Percentiles rank a stretch among this genome's conserved stretches.
These are phyloP conservation scores for Polypedilum pembai DNA, from an alignment of 1,140 invertebrate species.

Conservation along the genomic window DNA sequence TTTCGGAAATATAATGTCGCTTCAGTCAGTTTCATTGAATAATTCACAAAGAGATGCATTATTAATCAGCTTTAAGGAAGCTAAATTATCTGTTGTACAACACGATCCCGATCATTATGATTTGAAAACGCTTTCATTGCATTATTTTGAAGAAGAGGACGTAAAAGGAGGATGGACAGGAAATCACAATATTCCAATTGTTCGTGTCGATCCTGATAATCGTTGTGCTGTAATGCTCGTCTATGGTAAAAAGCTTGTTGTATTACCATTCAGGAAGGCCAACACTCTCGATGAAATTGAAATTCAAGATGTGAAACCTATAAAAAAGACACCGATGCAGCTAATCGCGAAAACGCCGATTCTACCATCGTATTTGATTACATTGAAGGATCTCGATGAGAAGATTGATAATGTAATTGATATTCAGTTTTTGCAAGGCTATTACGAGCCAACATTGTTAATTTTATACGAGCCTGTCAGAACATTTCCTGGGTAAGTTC, in stretches of 20 bases:
- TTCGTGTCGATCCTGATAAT: slow-evolving; percentile 91
- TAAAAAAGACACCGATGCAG: slow-evolving; percentile 44
- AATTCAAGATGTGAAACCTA: slow-evolving; percentile 57
- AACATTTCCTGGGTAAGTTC: slow-evolving; percentile 86
- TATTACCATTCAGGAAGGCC: slow-evolving; percentile 88
- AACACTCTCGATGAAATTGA: slow-evolving; percentile 70
- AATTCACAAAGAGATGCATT: slow-evolving; percentile 80
- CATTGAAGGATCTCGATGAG: slow-evolving; percentile 76
- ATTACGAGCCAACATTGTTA: slow-evolving; percentile 95
- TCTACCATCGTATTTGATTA: slow-evolving; percentile 85
- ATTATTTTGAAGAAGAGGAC: slow-evolving; percentile 98
- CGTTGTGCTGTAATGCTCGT: slow-evolving; percentile 94
- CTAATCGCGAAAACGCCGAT: slow-evolving; percentile 58
- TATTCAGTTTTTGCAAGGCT: slow-evolving; percentile 95
- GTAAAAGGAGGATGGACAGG: slow-evolving; percentile 84
- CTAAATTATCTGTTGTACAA: slow-evolving; percentile 90
- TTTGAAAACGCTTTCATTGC: slow-evolving; percentile 88
- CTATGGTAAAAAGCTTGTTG: slow-evolving; percentile 87
- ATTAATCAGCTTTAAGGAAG: slow-evolving; percentile 87
- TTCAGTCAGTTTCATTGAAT: slow-evolving; percentile 75
- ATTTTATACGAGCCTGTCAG: slow-evolving; percentile 94
- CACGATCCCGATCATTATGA: slow-evolving; percentile 90
- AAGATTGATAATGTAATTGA: slow-evolving; percentile 94
- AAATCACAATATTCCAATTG: slow-evolving; percentile 73
- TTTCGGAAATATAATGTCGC: slow-evolving; percentile 86